Evolutionary conservation across 2,797 vertebrate species (phyloP).

Genomic region (Protonibea diacanthus): DNA sequence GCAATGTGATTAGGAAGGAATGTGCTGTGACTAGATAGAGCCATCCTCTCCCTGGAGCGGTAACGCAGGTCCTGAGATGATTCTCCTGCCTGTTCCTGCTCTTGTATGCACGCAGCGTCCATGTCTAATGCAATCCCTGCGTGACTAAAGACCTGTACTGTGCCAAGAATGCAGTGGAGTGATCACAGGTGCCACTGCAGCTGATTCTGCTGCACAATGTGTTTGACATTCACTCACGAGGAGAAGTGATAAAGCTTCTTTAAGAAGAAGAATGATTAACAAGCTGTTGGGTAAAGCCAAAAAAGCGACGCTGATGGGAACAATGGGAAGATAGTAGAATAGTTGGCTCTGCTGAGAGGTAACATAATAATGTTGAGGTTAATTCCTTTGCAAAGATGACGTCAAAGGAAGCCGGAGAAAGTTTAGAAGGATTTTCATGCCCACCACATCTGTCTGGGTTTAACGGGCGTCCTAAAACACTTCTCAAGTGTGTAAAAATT

Average conservation of each 20-base stretch:
- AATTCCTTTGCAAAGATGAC: background rate
- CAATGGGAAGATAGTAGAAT: conserved; percentile 2
- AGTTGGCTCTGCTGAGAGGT: background rate
- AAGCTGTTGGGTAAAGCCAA: conserved; percentile 17
- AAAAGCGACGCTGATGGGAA: conserved; percentile 1
- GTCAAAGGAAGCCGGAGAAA: conserved; percentile 8
- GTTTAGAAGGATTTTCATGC: background rate
- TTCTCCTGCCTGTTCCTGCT: conserved; percentile 54
- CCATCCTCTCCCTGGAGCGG: conserved; percentile 52
- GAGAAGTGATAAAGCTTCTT: conserved; percentile 48
- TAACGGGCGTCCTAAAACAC: background rate
- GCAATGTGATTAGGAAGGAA: conserved; percentile 74
- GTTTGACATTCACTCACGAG: conserved; percentile 59
- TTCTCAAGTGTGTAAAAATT: background rate
- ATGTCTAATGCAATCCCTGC: conserved; percentile 65
- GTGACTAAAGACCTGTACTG: conserved; percentile 57
- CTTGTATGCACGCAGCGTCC: conserved; percentile 58
- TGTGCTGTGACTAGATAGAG: conserved; percentile 76
- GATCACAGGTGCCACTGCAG: conserved; percentile 68
- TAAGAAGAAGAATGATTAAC: conserved; percentile 23
- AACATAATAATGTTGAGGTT: background rate
- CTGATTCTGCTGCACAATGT: conserved; percentile 43
- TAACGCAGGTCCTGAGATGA: conserved; percentile 49
- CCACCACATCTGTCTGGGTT: background rate
- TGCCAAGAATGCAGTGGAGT: conserved; percentile 54